Percentiles rank a stretch among this genome's conserved stretches.
phyloP scores from a whole-genome alignment of 2,888 invertebrate species.

The Catocala fraxini region DNA sequence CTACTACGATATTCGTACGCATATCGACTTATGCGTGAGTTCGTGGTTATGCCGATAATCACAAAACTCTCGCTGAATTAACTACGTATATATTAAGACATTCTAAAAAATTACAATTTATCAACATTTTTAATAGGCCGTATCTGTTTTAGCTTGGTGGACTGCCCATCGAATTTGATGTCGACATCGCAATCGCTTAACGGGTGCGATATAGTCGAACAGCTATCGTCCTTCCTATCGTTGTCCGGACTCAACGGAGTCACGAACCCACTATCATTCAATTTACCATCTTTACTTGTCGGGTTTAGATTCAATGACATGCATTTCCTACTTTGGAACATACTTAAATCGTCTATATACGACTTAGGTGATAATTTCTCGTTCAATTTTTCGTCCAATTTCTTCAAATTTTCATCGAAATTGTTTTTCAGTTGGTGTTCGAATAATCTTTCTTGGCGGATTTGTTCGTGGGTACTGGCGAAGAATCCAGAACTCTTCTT shows the following conservation, averaged over 20 bases:
- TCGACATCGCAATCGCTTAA: slow-evolving; percentile 93
- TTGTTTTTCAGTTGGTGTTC: slow-evolving; percentile 82
- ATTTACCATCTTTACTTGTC: slow-evolving; percentile 54
- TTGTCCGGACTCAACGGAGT: slow-evolving; percentile 88
- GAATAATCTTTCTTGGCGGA: slow-evolving; percentile 88
- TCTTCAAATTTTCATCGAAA: slow-evolving; percentile 80
- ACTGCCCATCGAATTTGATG: slow-evolving; percentile 92
- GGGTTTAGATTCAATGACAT: slow-evolving; percentile 77
- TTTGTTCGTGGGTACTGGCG: slow-evolving; percentile 90
- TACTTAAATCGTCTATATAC: slow-evolving; percentile 69
- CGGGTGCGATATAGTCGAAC: slow-evolving; percentile 89
- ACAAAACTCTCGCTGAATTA: too few species aligned
- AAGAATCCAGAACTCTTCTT: slow-evolving; percentile 86
- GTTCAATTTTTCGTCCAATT: slow-evolving; percentile 72
- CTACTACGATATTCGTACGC: too few species aligned
- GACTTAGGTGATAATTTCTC: slow-evolving; percentile 65
- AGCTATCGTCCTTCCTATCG: slow-evolving; percentile 73
- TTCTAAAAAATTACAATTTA: slow-evolving; percentile 23
- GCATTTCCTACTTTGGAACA: slow-evolving; percentile 72
- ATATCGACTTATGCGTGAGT: too few species aligned
- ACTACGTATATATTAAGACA: too few species aligned
- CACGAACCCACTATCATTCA: slow-evolving; percentile 89
- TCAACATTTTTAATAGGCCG: slow-evolving; percentile 76
- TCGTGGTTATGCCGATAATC: too few species aligned
- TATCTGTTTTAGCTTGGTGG: slow-evolving; percentile 93